These are phyloP conservation scores for Sycophila sp. DNA, from an alignment of 1,140 invertebrate genomes.

Conservation along the genomic window DNA sequence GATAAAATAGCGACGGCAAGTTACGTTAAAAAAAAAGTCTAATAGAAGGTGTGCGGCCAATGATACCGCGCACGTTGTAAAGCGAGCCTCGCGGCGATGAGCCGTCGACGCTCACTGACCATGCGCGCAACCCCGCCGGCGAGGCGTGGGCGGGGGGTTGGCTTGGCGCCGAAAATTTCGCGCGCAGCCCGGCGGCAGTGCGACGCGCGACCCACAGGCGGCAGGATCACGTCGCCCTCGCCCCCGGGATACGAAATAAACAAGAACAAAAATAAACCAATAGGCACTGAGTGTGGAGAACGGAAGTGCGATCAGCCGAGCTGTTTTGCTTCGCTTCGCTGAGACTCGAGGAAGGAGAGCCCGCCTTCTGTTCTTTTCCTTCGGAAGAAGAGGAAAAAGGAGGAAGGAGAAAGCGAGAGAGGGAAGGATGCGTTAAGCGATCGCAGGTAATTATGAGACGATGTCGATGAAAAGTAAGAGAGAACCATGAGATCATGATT, in stretches of 20 bases:
- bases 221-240: slow-evolving; percentile 56
- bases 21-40: not conserved
- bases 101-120: slow-evolving; percentile 8
- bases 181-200: slow-evolving; percentile 54
- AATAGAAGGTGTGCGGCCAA: no score
- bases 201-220: slow-evolving; percentile 59
- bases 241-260: slow-evolving; percentile 44
- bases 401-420: no score
- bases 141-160: slow-evolving; percentile 42
- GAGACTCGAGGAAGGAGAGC: no score
- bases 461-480: not conserved
- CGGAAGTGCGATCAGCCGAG: not conserved
- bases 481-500: slow-evolving; percentile 22
- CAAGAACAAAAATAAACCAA: not conserved
- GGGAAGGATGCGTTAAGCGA: not conserved
- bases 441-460: slow-evolving; percentile 19
- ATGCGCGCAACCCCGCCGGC: slow-evolving; percentile 30
- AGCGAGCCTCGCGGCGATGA: not conserved
- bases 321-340: no score
- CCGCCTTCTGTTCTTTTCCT: no score
- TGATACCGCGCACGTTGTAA: no score
- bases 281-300: not conserved
- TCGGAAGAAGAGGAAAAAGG: no score
- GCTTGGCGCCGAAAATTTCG: slow-evolving; percentile 49
- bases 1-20: no score